Evolutionary conservation across 2,113 vertebrate genomes (phyloP).

Genomic region (Prochilodus magdalenae): DNA sequence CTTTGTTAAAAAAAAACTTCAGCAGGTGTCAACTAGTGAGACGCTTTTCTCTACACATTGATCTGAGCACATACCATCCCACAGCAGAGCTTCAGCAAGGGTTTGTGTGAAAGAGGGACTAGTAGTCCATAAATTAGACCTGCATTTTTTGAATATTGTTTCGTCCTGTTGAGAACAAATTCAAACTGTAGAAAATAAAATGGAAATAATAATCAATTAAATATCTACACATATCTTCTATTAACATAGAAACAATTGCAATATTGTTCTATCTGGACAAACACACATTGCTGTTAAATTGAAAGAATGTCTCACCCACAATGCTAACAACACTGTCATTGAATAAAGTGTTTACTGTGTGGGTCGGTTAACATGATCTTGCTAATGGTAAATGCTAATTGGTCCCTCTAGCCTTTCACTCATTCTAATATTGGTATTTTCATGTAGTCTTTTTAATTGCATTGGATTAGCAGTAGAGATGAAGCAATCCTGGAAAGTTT

Average conservation of each 20-base stretch:
- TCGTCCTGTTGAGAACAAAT: background rate
- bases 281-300: background rate
- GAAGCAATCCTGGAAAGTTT: background rate
- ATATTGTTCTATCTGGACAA: background rate
- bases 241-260: background rate
- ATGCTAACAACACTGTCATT: background rate
- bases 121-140: background rate
- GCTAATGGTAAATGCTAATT: background rate
- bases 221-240: background rate
- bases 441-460: background rate
- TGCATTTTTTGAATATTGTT: background rate
- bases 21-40: conserved; percentile 27
- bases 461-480: background rate
- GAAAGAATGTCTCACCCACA: background rate
- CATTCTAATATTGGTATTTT: background rate
- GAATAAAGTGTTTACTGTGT: background rate
- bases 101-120: background rate
- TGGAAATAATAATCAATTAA: background rate
- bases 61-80: background rate
- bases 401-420: background rate
- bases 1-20: conserved; percentile 12
- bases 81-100: background rate
- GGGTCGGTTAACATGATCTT: background rate
- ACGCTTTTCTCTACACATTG: background rate
- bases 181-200: background rate